Percentiles rank a stretch among this genome's conserved stretches.
phyloP scores from a whole-genome alignment of 2,113 vertebrate species.

The Lichenostomus cassidix region DNA sequence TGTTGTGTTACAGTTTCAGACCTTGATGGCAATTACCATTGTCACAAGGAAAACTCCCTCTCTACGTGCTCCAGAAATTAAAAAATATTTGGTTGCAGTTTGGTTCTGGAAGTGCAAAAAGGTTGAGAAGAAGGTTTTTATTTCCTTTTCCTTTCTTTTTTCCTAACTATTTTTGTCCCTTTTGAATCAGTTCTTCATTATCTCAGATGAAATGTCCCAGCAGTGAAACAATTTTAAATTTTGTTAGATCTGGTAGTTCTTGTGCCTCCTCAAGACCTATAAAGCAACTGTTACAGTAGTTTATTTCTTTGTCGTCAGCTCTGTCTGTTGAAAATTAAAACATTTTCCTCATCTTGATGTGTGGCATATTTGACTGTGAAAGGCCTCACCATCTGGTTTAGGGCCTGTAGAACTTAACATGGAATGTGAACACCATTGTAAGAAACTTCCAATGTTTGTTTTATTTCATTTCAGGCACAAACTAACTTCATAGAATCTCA shows the following conservation, averaged over 20 bases:
- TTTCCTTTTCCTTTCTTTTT: neutral
- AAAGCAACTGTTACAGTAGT: constrained; percentile 55
- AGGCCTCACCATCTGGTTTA: constrained; percentile 68
- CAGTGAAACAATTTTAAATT: neutral
- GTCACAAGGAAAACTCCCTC: constrained; percentile 15
- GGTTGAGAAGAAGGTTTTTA: neutral
- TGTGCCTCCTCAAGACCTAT: neutral
- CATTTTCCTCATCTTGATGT: constrained; percentile 66
- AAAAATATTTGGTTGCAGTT: constrained; percentile 12
- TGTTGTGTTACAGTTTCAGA: constrained; percentile 40
- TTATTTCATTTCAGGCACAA: constrained; percentile 37
- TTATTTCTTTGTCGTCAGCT: constrained; percentile 31
- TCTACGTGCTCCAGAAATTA: constrained; percentile 14
- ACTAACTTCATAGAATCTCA: neutral
- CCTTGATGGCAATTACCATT: constrained; percentile 9
- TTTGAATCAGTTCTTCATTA: neutral
- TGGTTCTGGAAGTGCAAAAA: constrained; percentile 27
- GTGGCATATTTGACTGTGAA: constrained; percentile 70
- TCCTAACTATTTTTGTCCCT: neutral
- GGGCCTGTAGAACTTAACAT: constrained; percentile 25
- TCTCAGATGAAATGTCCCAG: neutral
- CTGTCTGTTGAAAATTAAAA: constrained; percentile 73
- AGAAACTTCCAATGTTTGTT: constrained; percentile 32
- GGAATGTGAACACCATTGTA: constrained; percentile 28
- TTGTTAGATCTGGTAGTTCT: neutral